Evolutionary conservation across 35 echinoderm and acorn worm genomes (phyloP).

Genomic region (Chiridota heheva): DNA sequence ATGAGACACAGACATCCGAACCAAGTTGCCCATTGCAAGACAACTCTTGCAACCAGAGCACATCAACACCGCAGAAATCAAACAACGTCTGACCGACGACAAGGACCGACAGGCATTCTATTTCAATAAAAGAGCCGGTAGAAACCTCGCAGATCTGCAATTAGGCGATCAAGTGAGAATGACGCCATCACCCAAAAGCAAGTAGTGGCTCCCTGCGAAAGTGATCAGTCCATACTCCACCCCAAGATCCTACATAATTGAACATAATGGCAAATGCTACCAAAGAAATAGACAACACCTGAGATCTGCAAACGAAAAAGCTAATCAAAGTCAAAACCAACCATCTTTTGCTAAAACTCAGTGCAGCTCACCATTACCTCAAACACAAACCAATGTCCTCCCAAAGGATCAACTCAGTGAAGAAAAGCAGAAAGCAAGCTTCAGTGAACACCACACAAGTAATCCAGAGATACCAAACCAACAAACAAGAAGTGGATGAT

Average conservation of each 20-base stretch:
- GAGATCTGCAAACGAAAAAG: not conserved
- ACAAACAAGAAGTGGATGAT: not conserved
- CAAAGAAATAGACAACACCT: conserved; percentile 37
- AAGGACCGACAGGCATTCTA: conserved; percentile 25
- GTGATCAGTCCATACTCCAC: conserved; percentile 41
- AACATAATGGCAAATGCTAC: conserved; percentile 42
- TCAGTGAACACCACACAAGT: not conserved
- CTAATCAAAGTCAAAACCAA: conserved; percentile 10
- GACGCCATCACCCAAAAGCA: conserved; percentile 42
- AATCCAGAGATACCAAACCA: not conserved
- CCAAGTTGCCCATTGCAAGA: conserved; percentile 36
- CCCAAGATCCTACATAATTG: conserved; percentile 60
- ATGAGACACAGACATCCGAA: conserved; percentile 70
- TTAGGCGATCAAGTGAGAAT: conserved; percentile 61
- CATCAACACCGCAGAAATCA: conserved; percentile 4
- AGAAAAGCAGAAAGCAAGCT: not conserved
- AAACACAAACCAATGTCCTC: not conserved
- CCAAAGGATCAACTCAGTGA: not conserved
- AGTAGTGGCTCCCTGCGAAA: conserved; percentile 50
- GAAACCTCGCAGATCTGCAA: conserved; percentile 38
- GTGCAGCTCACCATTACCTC: not conserved
- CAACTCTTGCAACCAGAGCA: conserved; percentile 48
- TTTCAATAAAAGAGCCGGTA: conserved; percentile 33
- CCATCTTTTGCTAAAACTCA: not conserved
- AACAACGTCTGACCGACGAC: conserved; percentile 5